A percentile compares a stretch with the other conserved stretches of the same genome.
Conservation (phyloP, 2,888 invertebrate genomes). For the Drosophila borealis region DNA sequence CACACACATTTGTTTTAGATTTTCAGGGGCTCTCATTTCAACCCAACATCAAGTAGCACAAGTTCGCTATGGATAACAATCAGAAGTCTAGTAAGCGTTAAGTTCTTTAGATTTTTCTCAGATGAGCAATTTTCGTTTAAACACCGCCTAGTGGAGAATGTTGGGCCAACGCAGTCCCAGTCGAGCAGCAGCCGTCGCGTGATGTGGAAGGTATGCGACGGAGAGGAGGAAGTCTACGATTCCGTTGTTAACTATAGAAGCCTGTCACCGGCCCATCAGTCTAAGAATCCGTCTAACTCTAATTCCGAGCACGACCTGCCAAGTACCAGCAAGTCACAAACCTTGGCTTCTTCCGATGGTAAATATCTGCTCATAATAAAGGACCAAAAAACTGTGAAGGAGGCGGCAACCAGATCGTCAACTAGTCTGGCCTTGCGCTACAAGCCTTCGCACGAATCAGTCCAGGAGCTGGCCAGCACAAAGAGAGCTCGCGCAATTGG, state of each 20-base stretch:
- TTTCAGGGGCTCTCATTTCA: constrained; percentile 26
- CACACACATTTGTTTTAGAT: constrained; percentile 25
- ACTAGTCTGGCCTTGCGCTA: constrained; percentile 29
- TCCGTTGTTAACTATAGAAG: constrained; percentile 62
- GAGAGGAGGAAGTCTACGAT: constrained; percentile 62
- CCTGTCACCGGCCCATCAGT: constrained; percentile 1
- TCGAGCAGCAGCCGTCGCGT: constrained; percentile 61
- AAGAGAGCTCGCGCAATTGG: constrained; percentile 26
- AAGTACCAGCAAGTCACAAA: not conserved
- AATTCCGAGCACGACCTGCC: constrained; percentile 14
- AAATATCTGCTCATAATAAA: constrained; percentile 9
- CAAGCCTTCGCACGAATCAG: constrained; percentile 39
- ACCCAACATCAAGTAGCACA: constrained; percentile 20
- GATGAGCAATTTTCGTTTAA: not conserved
- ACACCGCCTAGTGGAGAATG: constrained; percentile 36
- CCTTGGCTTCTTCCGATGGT: not conserved
- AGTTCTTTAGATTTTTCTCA: not conserved
- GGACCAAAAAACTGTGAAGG: not conserved
- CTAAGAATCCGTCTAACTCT: not conserved
- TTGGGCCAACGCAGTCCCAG: constrained; percentile 41
- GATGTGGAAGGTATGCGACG: constrained; percentile 56
- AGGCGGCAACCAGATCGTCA: constrained; percentile 9
- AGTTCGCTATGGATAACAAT: constrained; percentile 50
- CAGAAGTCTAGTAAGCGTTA: constrained; percentile 55
- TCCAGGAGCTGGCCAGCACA: constrained; percentile 13